Base-by-base conservation (phyloP, 2,797 vertebrate genomes). In the Amblyopsis hoosieri region DNA sequence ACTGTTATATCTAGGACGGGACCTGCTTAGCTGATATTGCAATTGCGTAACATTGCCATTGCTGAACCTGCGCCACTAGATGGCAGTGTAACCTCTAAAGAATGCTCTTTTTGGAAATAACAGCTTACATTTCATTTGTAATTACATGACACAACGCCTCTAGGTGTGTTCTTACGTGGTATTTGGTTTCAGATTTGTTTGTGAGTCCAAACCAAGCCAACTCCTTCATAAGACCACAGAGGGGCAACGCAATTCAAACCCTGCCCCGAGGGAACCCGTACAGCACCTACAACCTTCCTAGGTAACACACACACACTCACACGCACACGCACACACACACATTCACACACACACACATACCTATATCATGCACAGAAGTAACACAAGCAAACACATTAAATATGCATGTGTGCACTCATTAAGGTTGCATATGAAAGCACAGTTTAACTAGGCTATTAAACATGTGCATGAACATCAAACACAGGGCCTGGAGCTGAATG, bases 141-240 rank as follows among this genome's bases (percentile, higher is more conserved):
- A 37, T 37, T 37, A 37, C 33, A 37, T 37, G 8, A 8, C 37
- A 37, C 37, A 37, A 37, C 4, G 62, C 29, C 45, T 49, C 49
- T 1, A 7, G 12, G 14, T 29, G 33, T n/a, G 45, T 72, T 68
- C 47, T 17, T 67, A 19, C 64, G 61, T 82, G 3, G 60, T 54
- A 59, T 83, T 54, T 71, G 54, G 54, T 84, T 90, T 6, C 88
- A 92, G 90, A 91, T 73, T 4, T 90, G 67, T 90, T 92, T 74
- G 58, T 89, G 71, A 63, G 79, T 14, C 86, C 75, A n/a, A 73
- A 58, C 54, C 85, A 23, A 62, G 91, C 91, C 71, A 90, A 90
- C 74, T 75, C 86, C 1, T 92, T 92, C 87, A 78, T 92, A 50
- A 13, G 50, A 0, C 69, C 85, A 0, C 77, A 76, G 61, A 68